Conservation (phyloP, 1,140 invertebrate species). For the Uloborus diversus region DNA sequence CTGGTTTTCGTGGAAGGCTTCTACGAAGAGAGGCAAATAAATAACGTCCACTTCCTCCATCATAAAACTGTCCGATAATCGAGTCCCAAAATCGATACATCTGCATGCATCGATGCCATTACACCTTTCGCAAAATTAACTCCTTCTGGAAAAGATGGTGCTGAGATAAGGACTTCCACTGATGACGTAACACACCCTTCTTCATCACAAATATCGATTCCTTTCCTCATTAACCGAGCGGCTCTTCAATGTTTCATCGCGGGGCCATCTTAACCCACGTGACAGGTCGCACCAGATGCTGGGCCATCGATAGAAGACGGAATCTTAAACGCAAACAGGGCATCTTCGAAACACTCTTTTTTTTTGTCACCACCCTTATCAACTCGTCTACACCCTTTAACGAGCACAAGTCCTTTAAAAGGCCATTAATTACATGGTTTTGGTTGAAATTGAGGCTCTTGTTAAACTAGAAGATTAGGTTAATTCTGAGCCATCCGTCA, state of each 20-base stretch:
- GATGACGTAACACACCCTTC: background rate
- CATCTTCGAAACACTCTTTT: background rate
- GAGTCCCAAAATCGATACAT: too few relatives aligned
- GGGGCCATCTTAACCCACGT: too few relatives aligned
- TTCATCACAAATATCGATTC: background rate
- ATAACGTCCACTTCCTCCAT: too few relatives aligned
- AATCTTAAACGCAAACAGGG: slow-evolving; percentile 13
- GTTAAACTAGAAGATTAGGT: slow-evolving; percentile 18
- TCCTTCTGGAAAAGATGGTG: background rate
- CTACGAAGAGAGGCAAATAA: too few relatives aligned
- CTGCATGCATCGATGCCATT: too few relatives aligned
- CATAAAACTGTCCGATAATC: too few relatives aligned
- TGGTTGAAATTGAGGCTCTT: background rate
- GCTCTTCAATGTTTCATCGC: background rate
- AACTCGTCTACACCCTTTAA: background rate
- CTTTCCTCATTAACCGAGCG: background rate
- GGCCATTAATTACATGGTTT: slow-evolving; percentile 16
- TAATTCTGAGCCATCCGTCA: slow-evolving; percentile 33
- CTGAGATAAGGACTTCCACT: background rate
- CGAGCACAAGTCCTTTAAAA: slow-evolving; percentile 19
- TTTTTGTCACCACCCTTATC: too few relatives aligned
- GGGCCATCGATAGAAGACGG: background rate
- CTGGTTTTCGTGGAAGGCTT: too few relatives aligned
- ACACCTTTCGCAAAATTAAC: too few relatives aligned
- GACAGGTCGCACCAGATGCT: background rate